phyloP scores from a whole-genome alignment of 53 echinoderm and acorn worm genomes.

The Pentamera pediparva region DNA sequence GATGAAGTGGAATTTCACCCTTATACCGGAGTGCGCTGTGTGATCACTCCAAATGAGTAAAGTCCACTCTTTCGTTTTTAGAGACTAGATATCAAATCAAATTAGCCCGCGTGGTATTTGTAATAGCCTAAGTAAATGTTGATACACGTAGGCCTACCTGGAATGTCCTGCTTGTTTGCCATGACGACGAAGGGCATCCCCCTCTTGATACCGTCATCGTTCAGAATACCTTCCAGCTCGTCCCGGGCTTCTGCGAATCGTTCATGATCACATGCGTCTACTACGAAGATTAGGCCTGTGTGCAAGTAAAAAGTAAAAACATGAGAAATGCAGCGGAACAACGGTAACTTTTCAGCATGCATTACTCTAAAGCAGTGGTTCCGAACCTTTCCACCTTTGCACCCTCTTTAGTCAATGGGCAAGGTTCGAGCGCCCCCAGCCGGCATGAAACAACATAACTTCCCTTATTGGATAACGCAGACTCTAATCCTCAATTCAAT shows the following conservation, averaged over 20 bases:
- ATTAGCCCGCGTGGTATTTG: too few relatives aligned
- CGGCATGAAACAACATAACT: too few relatives aligned
- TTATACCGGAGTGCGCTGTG: background rate
- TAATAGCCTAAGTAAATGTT: background rate
- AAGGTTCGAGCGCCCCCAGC: too few relatives aligned
- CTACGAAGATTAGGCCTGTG: slow-evolving; percentile 86
- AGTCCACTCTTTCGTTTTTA: background rate
- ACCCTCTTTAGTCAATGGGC: too few relatives aligned
- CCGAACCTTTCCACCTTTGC: too few relatives aligned
- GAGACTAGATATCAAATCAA: background rate
- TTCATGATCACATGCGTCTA: slow-evolving; percentile 70
- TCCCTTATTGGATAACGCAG: too few relatives aligned
- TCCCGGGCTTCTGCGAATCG: slow-evolving; percentile 64
- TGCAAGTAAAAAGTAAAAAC: background rate
- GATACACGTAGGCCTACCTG: slow-evolving; percentile 58
- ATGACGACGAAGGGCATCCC: slow-evolving; percentile 77
- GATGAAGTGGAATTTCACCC: too few relatives aligned
- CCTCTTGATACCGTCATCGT: slow-evolving; percentile 50
- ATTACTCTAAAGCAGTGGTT: too few relatives aligned
- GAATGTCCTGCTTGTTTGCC: slow-evolving; percentile 95
- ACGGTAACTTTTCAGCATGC: too few relatives aligned
- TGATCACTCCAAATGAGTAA: background rate
- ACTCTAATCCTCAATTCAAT: too few relatives aligned
- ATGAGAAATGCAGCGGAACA: too few relatives aligned
- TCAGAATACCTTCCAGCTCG: slow-evolving; percentile 65